Evolutionary conservation across 2,797 vertebrate species (phyloP).

Genomic region (Corythornis leucogaster): DNA sequence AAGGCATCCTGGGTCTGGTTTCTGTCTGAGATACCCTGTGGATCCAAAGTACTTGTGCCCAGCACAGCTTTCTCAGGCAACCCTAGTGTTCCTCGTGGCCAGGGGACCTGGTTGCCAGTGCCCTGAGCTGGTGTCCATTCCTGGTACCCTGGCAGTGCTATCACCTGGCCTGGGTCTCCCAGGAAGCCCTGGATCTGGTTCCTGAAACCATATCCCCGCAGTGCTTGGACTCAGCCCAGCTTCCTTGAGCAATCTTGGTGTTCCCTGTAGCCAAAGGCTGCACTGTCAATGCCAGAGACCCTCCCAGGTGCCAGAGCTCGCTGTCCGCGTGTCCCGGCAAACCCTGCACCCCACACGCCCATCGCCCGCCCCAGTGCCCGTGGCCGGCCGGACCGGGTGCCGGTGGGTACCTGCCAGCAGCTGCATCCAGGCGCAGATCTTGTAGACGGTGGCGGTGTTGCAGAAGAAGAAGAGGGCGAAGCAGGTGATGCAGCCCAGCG

Average conservation of each 20-base stretch:
- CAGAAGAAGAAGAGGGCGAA: constrained; percentile 98
- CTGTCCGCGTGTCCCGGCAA: background rate
- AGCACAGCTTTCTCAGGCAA: background rate
- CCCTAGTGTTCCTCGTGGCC: background rate
- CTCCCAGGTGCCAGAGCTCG: fast-evolving
- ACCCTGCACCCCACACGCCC: background rate
- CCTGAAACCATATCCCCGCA: background rate
- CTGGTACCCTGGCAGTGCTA: background rate
- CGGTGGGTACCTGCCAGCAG: constrained; percentile 89
- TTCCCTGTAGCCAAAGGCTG: background rate
- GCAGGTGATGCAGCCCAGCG: constrained; percentile 94
- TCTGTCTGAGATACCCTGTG: background rate
- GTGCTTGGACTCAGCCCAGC: background rate
- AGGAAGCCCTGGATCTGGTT: background rate
- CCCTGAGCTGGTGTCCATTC: background rate
- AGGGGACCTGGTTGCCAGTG: background rate
- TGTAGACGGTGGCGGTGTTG: constrained; percentile 98
- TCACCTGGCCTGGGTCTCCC: background rate
- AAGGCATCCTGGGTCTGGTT: background rate
- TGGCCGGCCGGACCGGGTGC: background rate
- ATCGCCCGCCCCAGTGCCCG: background rate
- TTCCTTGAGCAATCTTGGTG: background rate
- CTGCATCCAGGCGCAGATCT: constrained; percentile 99
- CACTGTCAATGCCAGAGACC: background rate
- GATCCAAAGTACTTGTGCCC: background rate